Percentiles rank a stretch among this genome's conserved stretches.
phyloP scores from a whole-genome alignment of 2,113 vertebrate species.

The Nicator chloris region DNA sequence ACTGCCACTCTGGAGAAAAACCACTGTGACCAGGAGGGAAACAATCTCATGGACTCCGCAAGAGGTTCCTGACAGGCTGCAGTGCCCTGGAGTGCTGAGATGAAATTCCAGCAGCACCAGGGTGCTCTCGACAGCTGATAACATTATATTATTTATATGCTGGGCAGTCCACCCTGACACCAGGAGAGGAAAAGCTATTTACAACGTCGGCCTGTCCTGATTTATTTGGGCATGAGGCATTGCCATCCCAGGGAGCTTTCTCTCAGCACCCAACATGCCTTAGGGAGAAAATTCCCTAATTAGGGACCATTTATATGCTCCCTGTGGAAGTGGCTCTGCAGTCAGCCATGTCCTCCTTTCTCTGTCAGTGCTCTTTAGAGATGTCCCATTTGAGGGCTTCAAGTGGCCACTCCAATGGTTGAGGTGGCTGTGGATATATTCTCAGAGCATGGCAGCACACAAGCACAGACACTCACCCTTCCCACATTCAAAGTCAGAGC shows the following conservation, averaged over 20 bases:
- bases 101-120: neutral
- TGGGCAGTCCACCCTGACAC: neutral
- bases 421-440: neutral
- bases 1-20: neutral
- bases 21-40: accelerated
- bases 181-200: neutral
- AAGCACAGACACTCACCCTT: neutral
- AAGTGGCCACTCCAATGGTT: neutral
- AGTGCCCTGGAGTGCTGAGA: neutral
- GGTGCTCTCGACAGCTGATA: neutral
- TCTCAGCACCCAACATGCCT: accelerated
- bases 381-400: neutral
- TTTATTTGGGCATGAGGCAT: neutral
- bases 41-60: accelerated
- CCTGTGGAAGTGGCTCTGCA: neutral
- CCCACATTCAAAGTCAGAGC: neutral
- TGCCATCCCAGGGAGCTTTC: neutral
- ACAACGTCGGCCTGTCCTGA: neutral
- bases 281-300: neutral
- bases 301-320: neutral
- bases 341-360: neutral
- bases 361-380: neutral
- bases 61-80: neutral
- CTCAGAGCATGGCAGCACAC: neutral
- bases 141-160: neutral